phyloP scores from a whole-genome alignment of 2,113 vertebrate genomes.

The Pterocles burchelli region DNA sequence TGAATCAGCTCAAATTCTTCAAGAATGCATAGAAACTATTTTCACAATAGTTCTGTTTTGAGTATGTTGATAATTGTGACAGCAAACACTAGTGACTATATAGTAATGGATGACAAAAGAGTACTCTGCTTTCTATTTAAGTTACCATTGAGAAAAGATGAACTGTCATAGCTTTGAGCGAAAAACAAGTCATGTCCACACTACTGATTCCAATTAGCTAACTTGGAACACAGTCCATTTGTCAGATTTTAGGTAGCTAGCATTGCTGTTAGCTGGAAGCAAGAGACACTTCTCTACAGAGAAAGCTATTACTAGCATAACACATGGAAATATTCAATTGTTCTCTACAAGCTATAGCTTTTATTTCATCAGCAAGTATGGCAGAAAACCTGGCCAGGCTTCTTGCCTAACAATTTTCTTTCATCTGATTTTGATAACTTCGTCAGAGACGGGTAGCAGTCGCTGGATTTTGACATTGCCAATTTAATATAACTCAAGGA shows the following conservation, averaged over 20 bases:
- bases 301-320: slow-evolving; percentile 21
- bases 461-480: slow-evolving; percentile 2
- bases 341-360: slow-evolving; percentile 16
- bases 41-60: not conserved
- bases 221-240: slow-evolving; percentile 16
- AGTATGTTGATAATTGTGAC: not conserved
- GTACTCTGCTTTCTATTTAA: not conserved
- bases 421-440: slow-evolving; percentile 12
- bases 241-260: slow-evolving; percentile 10
- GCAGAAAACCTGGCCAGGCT: slow-evolving; percentile 18
- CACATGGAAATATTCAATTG: slow-evolving; percentile 37
- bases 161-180: not conserved
- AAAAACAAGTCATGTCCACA: not conserved
- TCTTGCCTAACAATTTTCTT: slow-evolving; percentile 5
- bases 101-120: not conserved
- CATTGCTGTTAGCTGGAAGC: slow-evolving; percentile 1
- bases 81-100: not conserved
- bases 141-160: not conserved
- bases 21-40: not conserved
- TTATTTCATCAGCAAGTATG: slow-evolving; percentile 33
- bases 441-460: not conserved
- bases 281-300: slow-evolving; percentile 7
- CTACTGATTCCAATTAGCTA: slow-evolving; percentile 41
- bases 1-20: not conserved
- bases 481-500: not conserved